Percentiles rank a stretch among this genome's conserved stretches.
phyloP scores from a whole-genome alignment of 1,140 invertebrate species.

The Macrosteles quadrilineatus region DNA sequence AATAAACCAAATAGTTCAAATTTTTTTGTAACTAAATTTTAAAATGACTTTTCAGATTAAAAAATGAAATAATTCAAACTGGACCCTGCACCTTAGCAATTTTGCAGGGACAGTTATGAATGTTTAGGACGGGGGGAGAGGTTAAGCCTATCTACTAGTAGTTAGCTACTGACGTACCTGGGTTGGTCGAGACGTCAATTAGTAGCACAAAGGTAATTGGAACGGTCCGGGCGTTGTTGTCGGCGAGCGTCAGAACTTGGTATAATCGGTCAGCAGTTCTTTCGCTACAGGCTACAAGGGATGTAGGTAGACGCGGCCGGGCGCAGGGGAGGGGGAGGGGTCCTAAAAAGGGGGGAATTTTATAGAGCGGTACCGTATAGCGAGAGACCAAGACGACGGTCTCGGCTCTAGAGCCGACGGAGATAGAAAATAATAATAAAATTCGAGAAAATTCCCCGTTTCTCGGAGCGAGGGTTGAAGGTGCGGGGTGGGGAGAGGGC shows the following conservation, averaged over 20 bases:
- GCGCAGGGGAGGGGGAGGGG: constrained; percentile 7
- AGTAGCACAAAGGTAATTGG: constrained; percentile 1
- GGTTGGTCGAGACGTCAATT: neutral
- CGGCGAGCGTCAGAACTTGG: constrained; percentile 19
- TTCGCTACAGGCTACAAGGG: constrained; percentile 25
- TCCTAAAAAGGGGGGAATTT: constrained; percentile 30
- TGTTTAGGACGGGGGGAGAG: too few relatives aligned
- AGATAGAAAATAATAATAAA: constrained; percentile 35
- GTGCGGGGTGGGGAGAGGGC: neutral
- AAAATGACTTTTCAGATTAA: too few relatives aligned
- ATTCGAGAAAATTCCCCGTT: constrained; percentile 33
- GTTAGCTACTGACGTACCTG: neutral
- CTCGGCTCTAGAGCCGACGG: constrained; percentile 21
- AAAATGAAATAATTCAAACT: too few relatives aligned
- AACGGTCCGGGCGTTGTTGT: neutral
- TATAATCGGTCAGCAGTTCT: constrained; percentile 34
- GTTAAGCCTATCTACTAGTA: too few relatives aligned
- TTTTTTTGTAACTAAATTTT: too few relatives aligned
- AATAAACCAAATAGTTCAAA: too few relatives aligned
- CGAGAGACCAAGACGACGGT: constrained; percentile 4
- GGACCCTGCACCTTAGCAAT: too few relatives aligned
- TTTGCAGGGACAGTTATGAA: too few relatives aligned
- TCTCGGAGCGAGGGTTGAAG: constrained; percentile 25
- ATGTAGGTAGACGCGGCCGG: constrained; percentile 27
- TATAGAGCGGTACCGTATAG: constrained; percentile 27